Base-by-base conservation (phyloP, 1,140 invertebrate species). In the Drosophila athabasca region DNA sequence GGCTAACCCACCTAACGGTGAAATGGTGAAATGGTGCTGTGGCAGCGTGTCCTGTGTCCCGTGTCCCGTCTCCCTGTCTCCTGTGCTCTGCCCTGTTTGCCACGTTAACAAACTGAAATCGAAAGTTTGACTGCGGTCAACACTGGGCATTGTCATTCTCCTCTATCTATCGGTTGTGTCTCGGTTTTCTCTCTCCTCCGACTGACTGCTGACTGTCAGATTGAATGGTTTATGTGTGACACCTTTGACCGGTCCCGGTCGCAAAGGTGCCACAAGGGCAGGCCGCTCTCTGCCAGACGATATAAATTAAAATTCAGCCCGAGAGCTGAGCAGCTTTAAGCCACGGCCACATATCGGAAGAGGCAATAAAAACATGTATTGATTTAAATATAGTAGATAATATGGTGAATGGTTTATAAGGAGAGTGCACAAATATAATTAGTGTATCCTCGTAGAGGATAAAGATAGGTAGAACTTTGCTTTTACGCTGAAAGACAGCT, bases 181-280 rank as follows among this genome's bases (percentile, higher is more conserved):
- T 54, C 31, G 51, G 41, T 41, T 62, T 15, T 45, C 35, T 45
- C 13, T 45, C 11, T 35, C 53, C 31, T 46, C 62, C 51, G 48
- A 24, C 44, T 60, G 66, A 55, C 75, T 88, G 82, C 44, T 60
- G 66, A 55, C 75, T 88, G 82, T 87, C 82, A 87, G 82, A 88
- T 87, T 88, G 82, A 87, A 87, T 87, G 82, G 78, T 87, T 87
- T 87, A 87, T 87, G 82, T 88, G 82, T 75, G 83, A 88, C 82
- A 87, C 82, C 83, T 87, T 87, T 87, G 82, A 72, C 82, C 78
- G 74, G 83, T 19, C 17, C 17, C 17, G 17, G 17, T 82, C 82
- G 61, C 60, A 35, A 48, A 73, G 66, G 82, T 70, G 51, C 66
- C 17, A 39, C 35, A 39, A 39, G 35, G 35, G 35, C 35, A 39